Evolutionary conservation across 1,140 invertebrate genomes (phyloP).

Genomic region (Microplitis mediator): DNA sequence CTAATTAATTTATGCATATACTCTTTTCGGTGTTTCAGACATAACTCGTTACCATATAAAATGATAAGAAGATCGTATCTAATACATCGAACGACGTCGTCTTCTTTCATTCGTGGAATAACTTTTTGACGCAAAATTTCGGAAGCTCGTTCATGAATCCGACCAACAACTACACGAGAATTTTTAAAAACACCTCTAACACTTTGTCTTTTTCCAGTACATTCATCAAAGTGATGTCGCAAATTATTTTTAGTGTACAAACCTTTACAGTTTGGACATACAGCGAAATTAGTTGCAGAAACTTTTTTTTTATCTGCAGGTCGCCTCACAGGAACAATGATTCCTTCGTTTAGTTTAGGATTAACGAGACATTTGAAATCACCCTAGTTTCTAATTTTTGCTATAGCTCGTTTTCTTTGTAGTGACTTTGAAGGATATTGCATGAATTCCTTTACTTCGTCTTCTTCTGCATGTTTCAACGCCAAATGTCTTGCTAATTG

Average conservation of each 20-base stretch:
- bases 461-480: conserved; percentile 15
- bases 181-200: background rate
- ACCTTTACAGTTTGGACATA: conserved; percentile 14
- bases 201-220: background rate
- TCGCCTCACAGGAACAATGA: conserved; percentile 14
- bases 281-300: background rate
- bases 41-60: conserved; percentile 27
- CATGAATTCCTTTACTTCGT: conserved; percentile 27
- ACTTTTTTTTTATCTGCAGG: background rate
- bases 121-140: conserved; percentile 2
- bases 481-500: conserved; percentile 23
- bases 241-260: conserved; percentile 11
- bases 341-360: conserved; percentile 1
- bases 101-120: conserved; percentile 21
- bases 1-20: conserved; percentile 30
- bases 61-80: conserved; percentile 31
- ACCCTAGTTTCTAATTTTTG: conserved; percentile 17
- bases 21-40: background rate
- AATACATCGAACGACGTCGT: conserved; percentile 18
- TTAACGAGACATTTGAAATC: conserved; percentile 17
- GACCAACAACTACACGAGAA: background rate
- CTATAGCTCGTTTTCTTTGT: conserved; percentile 25
- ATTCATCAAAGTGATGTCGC: conserved; percentile 13
- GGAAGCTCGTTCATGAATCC: conserved; percentile 15
- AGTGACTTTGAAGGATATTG: background rate